Base-by-base conservation (phyloP, 1,140 invertebrate species). In the Eumeta japonica region DNA sequence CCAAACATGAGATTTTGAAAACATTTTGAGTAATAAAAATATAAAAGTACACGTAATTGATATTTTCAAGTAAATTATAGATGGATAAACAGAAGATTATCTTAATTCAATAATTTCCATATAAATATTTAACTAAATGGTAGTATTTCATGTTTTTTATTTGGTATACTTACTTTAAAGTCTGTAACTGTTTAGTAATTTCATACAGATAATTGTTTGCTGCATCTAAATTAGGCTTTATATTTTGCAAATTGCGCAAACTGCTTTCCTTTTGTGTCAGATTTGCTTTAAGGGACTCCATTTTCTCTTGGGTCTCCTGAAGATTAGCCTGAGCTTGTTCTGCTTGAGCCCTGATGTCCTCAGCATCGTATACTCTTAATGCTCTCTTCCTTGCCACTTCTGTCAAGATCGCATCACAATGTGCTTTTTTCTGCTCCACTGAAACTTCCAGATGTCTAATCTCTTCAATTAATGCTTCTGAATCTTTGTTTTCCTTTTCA, bases 231-330 rank as follows among this genome's bases (percentile, higher is more conserved):
- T 50, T 57, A 1, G 62, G 62, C 42, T 70, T 70, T 11, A 60
- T 54, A 0, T 52, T 54, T 39, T 73, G 68, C 37, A 73, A 42
- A 41, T 64, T 67, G 16, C 62, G 62, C 18, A 67, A 45, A 16
- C 51, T 54, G 28, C 48, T 65, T 19, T 73, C 65, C 34, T 73
- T 73, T 35, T 64, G 50, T 44, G 52, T 55, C 5, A 73, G 33
- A 1, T 52, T 62, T 3, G 50, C 39, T 16, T 37, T 35, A 4
- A 68, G 36, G 1, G 41, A 37, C 10, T 55, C 57, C 9, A 62
- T 12, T 33, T 64, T 66, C 16, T 62, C 55, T 14, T 67, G 60
- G 3, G 46, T 50, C 10, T 73, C 68, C 35, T 59, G 54, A 0
- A 64, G 53, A 35, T 64, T 57, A 28, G 58, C 52, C 1, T 43